These are phyloP conservation scores for Platysteira castanea DNA, from an alignment of 2,113 vertebrate species.

Conservation along the genomic window DNA sequence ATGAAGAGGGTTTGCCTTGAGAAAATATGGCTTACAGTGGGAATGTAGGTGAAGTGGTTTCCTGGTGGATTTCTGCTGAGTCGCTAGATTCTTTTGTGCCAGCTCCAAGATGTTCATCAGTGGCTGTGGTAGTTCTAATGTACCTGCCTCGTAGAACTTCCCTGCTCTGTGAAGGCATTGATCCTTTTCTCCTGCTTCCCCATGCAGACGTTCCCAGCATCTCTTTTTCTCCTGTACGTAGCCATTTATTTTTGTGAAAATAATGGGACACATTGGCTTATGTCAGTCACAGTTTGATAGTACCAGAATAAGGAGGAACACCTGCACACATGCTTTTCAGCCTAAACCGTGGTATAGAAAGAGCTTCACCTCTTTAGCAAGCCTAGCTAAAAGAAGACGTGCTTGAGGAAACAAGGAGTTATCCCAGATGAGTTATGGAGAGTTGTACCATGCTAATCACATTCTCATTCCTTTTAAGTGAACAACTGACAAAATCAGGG, in stretches of 20 bases:
- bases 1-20: background rate
- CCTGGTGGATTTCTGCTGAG: background rate
- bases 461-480: background rate
- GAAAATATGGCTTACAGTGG: fast-evolving
- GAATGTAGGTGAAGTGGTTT: background rate
- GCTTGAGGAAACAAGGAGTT: background rate
- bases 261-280: background rate
- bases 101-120: background rate
- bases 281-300: background rate
- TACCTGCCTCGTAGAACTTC: background rate
- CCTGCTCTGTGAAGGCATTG: background rate
- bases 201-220: background rate
- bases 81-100: background rate
- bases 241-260: background rate
- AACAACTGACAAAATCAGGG: background rate
- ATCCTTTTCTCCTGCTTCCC: background rate
- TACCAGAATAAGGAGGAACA: background rate
- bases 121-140: background rate
- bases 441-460: background rate
- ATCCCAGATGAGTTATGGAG: background rate
- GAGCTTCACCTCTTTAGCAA: background rate
- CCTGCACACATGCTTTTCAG: background rate
- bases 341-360: background rate
- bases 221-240: background rate
- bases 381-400: background rate